phyloP scores from a whole-genome alignment of 2,797 vertebrate species.

The Pteronotus mesoamericanus region DNA sequence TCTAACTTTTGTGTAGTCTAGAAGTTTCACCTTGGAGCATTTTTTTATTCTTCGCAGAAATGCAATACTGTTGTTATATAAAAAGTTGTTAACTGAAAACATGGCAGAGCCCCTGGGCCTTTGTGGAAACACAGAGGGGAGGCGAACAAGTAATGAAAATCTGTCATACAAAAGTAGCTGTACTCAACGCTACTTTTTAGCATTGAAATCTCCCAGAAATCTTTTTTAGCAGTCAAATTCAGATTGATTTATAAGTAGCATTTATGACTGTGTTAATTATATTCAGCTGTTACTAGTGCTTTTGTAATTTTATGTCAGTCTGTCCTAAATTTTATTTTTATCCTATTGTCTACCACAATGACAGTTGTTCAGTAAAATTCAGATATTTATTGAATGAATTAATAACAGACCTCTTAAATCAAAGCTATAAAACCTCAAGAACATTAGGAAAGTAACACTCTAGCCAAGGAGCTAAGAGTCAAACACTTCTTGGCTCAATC shows the following conservation, averaged over 20 bases:
- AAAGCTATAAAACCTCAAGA: conserved; percentile 20
- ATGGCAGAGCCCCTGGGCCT: background rate
- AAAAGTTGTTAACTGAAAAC: background rate
- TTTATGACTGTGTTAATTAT: conserved; percentile 21
- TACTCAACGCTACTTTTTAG: background rate
- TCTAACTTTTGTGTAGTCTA: background rate
- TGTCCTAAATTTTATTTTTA: conserved; percentile 29
- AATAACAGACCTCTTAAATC: background rate
- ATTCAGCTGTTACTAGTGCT: conserved; percentile 1
- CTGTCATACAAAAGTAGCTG: background rate
- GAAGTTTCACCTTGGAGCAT: conserved; percentile 17
- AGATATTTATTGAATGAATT: background rate
- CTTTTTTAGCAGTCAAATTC: conserved; percentile 18
- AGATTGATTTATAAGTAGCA: conserved; percentile 36
- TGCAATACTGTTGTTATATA: background rate
- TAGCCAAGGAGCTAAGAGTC: background rate
- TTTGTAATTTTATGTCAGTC: conserved; percentile 12
- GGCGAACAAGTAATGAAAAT: background rate
- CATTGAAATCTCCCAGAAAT: background rate
- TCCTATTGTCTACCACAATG: background rate
- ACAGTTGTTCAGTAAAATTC: conserved; percentile 12
- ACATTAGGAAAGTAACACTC: background rate
- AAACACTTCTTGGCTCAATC: background rate
- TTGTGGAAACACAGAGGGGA: background rate
- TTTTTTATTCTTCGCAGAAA: conserved; percentile 2